Base-by-base conservation (phyloP, 2,888 invertebrate species). In the Erannis defoliaria region DNA sequence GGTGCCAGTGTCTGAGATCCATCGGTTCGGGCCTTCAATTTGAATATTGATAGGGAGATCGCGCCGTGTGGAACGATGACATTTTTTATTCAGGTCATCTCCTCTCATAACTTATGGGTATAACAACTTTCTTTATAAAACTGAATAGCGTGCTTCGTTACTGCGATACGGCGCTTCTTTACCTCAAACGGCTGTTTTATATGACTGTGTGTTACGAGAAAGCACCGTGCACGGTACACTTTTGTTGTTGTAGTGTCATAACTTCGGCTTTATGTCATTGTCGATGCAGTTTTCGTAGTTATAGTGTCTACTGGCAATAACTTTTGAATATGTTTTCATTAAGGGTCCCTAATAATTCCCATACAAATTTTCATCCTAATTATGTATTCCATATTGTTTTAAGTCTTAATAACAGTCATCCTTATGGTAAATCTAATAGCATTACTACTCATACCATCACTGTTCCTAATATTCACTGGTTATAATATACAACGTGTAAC, bases 21-120 rank as follows among this genome's bases (percentile, higher is more conserved):
- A 84, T 87, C 79, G 79, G 75, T 80, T 75, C 75, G 81, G 79
- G 84, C 81, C 80, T 82, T 79, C 85, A 88, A 90, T 91, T 88
- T 90, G 86, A 90, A 90, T 90, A 90, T 89, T 88, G 89, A 90
- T 89, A 80, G 76, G 76, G 74, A 78, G 77, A 81, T 81, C 70
- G 73, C 71, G 71, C 68, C 72, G 71, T 72, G 73, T 76, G 76
- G 71, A 74, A 76, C 73, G 71, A 75, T 76, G 75, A 74, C 73
- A 75, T 78, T 82, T 80, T 84, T 84, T 83, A 80, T 84, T 85
- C 74, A 75, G 73, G 74, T 71, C 73, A 74, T 74, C 74, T 76
- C 69, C 66, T 80, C 74, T 74, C 75, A 74, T 77, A 78, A 76
- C 73, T 59, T 59, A 58, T 64, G 23, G 38, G 48, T 75, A 72